A percentile compares a stretch with the other conserved stretches of the same genome.
These are phyloP conservation scores for Chlorocebus sabaeus DNA, from an alignment of 2,113 vertebrate species.

Conservation along the genomic window DNA sequence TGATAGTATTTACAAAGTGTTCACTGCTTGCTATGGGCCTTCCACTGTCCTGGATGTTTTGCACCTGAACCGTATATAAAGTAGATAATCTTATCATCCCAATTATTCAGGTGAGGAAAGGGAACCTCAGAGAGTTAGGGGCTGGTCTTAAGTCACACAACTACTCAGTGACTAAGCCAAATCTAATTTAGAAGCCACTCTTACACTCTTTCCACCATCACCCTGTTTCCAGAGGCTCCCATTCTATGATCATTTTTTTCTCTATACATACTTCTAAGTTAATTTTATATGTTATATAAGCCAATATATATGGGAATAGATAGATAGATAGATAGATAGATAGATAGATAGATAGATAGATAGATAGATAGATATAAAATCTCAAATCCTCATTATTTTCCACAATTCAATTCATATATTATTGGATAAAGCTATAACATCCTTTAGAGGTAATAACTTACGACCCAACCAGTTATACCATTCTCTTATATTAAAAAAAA, in stretches of 20 bases:
- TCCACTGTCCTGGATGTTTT: not conserved
- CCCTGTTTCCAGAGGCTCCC: not conserved
- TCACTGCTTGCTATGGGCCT: not conserved
- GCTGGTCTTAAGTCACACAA: not conserved
- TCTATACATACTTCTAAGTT: not conserved
- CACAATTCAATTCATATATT: not conserved
- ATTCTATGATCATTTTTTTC: not conserved
- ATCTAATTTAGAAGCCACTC: not conserved
- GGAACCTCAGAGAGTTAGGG: not conserved
- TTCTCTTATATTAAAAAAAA: conserved; percentile 2
- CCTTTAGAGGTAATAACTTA: not conserved
- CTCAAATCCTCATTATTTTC: not conserved
- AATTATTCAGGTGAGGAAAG: not conserved
- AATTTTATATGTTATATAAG: not conserved
- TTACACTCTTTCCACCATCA: not conserved
- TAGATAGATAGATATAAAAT: not conserved
- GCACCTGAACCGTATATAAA: not conserved
- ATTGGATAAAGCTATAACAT: not conserved
- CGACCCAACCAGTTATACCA: not conserved
- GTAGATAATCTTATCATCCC: not conserved
- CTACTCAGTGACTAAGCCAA: not conserved
- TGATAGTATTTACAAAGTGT: not conserved
- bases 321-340: not conserved
- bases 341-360: no score
- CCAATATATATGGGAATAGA: not conserved